phyloP scores from a whole-genome alignment of 1,140 invertebrate genomes.

The Acromyrmex echinatior region DNA sequence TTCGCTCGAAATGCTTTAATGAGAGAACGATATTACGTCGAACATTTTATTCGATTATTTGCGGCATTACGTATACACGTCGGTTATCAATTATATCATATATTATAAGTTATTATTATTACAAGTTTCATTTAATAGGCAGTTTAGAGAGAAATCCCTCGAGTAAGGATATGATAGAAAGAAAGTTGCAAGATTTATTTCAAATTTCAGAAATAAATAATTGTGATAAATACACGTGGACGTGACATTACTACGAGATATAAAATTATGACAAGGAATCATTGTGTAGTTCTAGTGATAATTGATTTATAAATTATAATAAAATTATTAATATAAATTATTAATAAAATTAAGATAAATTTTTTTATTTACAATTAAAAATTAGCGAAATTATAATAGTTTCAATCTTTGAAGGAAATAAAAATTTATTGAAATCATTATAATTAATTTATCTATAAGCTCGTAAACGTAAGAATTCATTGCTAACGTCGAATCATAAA shows the following conservation, averaged over 20 bases:
- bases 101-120: slow-evolving; percentile 20
- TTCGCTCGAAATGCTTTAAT: slow-evolving; percentile 46
- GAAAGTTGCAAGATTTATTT: slow-evolving; percentile 19
- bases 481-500: slow-evolving; percentile 8
- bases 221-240: background rate
- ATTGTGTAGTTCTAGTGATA: background rate
- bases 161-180: background rate
- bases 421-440: slow-evolving; percentile 26
- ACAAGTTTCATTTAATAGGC: slow-evolving; percentile 17
- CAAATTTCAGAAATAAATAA: slow-evolving; percentile 38
- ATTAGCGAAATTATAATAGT: background rate
- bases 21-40: background rate
- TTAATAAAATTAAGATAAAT: background rate
- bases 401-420: background rate
- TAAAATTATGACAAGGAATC: background rate
- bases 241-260: background rate
- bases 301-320: background rate
- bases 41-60: slow-evolving; percentile 50
- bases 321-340: no score
- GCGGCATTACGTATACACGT: background rate
- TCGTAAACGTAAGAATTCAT: slow-evolving; percentile 30
- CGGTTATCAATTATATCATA: slow-evolving; percentile 33
- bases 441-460: slow-evolving; percentile 29
- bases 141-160: background rate
- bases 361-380: background rate